A percentile compares a stretch with the other conserved stretches of the same genome.
phyloP scores from a whole-genome alignment of 2,797 vertebrate genomes.

The Onychomys torridus region DNA sequence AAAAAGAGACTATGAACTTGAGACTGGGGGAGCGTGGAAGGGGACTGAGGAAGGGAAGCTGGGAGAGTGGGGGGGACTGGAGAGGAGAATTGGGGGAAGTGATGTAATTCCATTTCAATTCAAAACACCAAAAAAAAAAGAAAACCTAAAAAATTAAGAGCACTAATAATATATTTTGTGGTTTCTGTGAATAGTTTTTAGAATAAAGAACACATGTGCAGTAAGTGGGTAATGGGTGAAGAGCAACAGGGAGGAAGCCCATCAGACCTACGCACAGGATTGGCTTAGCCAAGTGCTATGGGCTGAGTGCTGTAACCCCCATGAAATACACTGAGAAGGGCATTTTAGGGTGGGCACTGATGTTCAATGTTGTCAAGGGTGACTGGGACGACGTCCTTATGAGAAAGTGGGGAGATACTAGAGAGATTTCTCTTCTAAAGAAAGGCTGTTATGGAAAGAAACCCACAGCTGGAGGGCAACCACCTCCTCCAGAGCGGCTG shows the following conservation, averaged over 20 bases:
- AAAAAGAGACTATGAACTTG: neutral
- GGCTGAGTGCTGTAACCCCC: neutral
- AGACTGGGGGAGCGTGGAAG: neutral
- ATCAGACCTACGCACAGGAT: neutral
- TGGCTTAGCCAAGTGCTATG: neutral
- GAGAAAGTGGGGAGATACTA: neutral
- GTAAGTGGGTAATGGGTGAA: neutral
- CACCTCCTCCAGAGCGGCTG: neutral
- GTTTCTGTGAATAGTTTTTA: neutral
- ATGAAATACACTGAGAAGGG: neutral
- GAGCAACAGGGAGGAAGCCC: neutral
- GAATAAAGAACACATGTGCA: neutral
- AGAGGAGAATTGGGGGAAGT: neutral
- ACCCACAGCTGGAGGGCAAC: neutral
- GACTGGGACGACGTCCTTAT: neutral
- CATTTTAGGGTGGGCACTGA: neutral
- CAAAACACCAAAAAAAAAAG: neutral
- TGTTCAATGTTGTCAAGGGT: neutral
- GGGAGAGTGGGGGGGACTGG: neutral
- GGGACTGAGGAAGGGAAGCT: neutral
- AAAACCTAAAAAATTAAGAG: neutral
- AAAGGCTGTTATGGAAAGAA: neutral
- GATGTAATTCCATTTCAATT: neutral
- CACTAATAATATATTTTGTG: too few species aligned
- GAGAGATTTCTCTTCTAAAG: neutral